Evolutionary conservation across 2,888 invertebrate species (phyloP).

Genomic region (Acrocyrtus sp.): DNA sequence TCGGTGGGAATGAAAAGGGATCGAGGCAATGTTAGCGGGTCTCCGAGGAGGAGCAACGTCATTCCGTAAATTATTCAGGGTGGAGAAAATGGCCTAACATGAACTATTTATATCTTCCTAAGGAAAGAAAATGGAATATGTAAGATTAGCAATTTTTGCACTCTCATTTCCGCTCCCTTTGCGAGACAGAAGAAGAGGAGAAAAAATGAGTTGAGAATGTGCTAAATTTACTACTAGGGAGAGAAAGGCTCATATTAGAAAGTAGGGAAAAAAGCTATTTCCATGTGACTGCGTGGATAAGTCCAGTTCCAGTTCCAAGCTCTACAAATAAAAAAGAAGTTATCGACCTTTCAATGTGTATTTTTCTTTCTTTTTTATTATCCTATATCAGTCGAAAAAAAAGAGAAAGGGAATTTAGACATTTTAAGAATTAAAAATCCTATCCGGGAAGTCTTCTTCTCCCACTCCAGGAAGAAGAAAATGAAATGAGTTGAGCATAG

Average conservation of each 20-base stretch:
- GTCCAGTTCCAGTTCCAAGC: not conserved
- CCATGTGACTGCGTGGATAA: not conserved
- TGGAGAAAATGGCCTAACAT: no score
- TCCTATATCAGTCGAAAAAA: not conserved
- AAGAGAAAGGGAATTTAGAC: not conserved
- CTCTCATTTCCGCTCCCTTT: no score
- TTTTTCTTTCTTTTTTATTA: slow-evolving; percentile 22
- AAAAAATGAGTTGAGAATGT: no score
- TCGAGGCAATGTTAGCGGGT: no score
- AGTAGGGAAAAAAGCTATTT: not conserved
- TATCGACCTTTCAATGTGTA: slow-evolving; percentile 29
- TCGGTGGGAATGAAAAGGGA: no score
- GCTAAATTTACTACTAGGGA: no score
- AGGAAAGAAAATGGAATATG: not conserved
- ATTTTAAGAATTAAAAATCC: not conserved
- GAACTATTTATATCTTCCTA: no score
- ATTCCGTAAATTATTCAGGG: slow-evolving; percentile 18
- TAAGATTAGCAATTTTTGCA: not conserved
- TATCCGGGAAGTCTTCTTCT: slow-evolving; percentile 4
- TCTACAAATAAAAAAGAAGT: slow-evolving; percentile 11
- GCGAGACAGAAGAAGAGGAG: not conserved
- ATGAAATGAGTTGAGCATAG: slow-evolving; percentile 4
- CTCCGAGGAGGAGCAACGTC: no score
- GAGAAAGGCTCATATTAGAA: no score
- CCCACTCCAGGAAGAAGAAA: slow-evolving; percentile 2